These are phyloP conservation scores for Adelphocoris suturalis DNA, from an alignment of 2,888 invertebrate species.

Conservation along the genomic window DNA sequence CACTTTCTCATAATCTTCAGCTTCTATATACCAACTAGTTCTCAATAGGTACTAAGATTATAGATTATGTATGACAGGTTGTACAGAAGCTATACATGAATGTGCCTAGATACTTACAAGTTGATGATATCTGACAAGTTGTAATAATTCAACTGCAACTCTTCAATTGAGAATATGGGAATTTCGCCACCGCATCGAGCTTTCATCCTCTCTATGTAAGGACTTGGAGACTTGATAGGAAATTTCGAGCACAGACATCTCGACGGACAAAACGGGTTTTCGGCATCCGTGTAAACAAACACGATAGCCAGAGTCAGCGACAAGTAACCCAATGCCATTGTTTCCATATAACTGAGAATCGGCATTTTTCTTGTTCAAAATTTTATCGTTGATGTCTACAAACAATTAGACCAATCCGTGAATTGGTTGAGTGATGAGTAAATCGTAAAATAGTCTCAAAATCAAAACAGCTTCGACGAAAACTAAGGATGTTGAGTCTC, in stretches of 20 bases:
- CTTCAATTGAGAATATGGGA: constrained; percentile 61
- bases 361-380: not conserved
- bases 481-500: not conserved
- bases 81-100: too few species aligned
- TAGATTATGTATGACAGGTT: too few species aligned
- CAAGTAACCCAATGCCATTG: not conserved
- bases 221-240: constrained; percentile 40
- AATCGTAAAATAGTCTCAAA: not conserved
- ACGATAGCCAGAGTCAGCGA: not conserved
- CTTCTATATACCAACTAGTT: too few species aligned
- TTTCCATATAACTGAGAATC: not conserved
- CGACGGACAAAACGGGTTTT: constrained; percentile 63
- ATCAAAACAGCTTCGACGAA: not conserved
- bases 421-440: not conserved
- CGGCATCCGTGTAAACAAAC: constrained; percentile 48
- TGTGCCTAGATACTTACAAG: constrained; percentile 75
- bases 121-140: constrained; percentile 73
- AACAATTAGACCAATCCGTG: not conserved
- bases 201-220: constrained; percentile 57
- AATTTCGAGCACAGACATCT: constrained; percentile 67
- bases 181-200: constrained; percentile 71
- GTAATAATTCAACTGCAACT: constrained; percentile 66
- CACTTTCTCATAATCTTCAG: too few species aligned
- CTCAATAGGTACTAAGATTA: too few species aligned
- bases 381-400: not conserved